Percentiles rank a stretch among this genome's conserved stretches.
Conservation (phyloP, 1,140 invertebrate genomes). For the Eupeodes corollae region DNA sequence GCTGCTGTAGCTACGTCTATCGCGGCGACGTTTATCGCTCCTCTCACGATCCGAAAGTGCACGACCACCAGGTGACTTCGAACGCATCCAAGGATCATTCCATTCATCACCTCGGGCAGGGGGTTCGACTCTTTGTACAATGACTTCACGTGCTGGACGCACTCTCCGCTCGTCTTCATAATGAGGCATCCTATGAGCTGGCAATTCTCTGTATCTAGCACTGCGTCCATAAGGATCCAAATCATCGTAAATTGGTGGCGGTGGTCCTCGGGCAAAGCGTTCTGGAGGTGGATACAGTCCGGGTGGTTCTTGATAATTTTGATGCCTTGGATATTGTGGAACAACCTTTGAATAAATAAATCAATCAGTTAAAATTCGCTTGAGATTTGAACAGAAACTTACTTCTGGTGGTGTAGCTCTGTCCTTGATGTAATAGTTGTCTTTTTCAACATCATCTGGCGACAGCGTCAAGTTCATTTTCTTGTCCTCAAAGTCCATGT, state of each 20-base stretch:
- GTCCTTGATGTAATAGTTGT: slow-evolving; percentile 64
- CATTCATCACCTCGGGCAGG: slow-evolving; percentile 67
- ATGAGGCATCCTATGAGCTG: slow-evolving; percentile 35
- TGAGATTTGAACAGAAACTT: background rate
- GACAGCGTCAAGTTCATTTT: slow-evolving; percentile 70
- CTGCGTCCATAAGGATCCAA: slow-evolving; percentile 31
- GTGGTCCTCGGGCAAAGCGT: slow-evolving; percentile 20
- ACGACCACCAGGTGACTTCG: slow-evolving; percentile 51
- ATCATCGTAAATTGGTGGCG: slow-evolving; percentile 22
- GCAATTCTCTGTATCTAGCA: slow-evolving; percentile 29
- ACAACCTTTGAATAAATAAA: slow-evolving; percentile 3
- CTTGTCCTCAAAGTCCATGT: slow-evolving; percentile 94
- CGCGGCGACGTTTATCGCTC: slow-evolving; percentile 28
- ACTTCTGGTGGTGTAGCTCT: slow-evolving; percentile 16
- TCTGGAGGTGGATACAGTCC: slow-evolving; percentile 21
- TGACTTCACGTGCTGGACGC: slow-evolving; percentile 61
- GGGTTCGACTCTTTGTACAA: slow-evolving; percentile 57
- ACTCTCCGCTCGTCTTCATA: slow-evolving; percentile 43
- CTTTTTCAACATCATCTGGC: slow-evolving; percentile 79
- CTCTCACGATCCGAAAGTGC: slow-evolving; percentile 33
- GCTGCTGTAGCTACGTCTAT: slow-evolving; percentile 37
- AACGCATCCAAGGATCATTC: slow-evolving; percentile 86
- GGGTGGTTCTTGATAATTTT: slow-evolving; percentile 1
- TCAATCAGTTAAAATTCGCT: background rate
- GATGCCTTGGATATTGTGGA: slow-evolving; percentile 5